A percentile compares a stretch with the other conserved stretches of the same genome.
These are phyloP conservation scores for Orthosia cruda DNA, from an alignment of 2,888 invertebrate species.

Conservation along the genomic window DNA sequence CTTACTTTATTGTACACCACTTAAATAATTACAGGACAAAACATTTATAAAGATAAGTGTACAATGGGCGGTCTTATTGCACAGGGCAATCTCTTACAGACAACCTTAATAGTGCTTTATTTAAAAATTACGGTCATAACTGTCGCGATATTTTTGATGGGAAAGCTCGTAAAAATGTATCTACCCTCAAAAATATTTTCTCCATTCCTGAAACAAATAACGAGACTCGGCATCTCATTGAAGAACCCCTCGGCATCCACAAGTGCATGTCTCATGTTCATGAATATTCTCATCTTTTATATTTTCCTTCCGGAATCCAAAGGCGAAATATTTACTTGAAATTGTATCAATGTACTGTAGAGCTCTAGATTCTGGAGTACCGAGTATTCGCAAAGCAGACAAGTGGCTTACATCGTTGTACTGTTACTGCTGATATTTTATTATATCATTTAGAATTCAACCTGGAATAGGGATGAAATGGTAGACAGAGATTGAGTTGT, in stretches of 20 bases:
- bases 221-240: neutral
- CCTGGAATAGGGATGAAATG: neutral
- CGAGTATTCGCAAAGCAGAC: slow-evolving; percentile 5
- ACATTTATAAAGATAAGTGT: too few relatives aligned
- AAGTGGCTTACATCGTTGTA: slow-evolving; percentile 16
- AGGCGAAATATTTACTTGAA: slow-evolving; percentile 19
- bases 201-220: slow-evolving; percentile 13
- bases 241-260: slow-evolving; percentile 18
- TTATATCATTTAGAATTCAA: slow-evolving; percentile 14
- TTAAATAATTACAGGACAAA: too few relatives aligned
- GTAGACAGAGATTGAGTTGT: neutral
- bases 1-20: too few relatives aligned
- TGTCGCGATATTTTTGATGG: neutral
- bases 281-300: slow-evolving; percentile 47
- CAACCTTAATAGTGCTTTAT: too few relatives aligned
- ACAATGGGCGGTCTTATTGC: too few relatives aligned
- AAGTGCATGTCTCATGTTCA: slow-evolving; percentile 28
- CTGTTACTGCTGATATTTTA: slow-evolving; percentile 13
- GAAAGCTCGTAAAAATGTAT: too few relatives aligned
- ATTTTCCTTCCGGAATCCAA: slow-evolving; percentile 34
- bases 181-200: slow-evolving; percentile 8
- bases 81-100: too few relatives aligned
- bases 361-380: slow-evolving; percentile 14
- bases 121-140: neutral
- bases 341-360: slow-evolving; percentile 12